Evolutionary conservation across 2,888 invertebrate genomes (phyloP), one percentile per base, ranked within the genome.

Genomic region (Spilarctia lutea): DNA sequence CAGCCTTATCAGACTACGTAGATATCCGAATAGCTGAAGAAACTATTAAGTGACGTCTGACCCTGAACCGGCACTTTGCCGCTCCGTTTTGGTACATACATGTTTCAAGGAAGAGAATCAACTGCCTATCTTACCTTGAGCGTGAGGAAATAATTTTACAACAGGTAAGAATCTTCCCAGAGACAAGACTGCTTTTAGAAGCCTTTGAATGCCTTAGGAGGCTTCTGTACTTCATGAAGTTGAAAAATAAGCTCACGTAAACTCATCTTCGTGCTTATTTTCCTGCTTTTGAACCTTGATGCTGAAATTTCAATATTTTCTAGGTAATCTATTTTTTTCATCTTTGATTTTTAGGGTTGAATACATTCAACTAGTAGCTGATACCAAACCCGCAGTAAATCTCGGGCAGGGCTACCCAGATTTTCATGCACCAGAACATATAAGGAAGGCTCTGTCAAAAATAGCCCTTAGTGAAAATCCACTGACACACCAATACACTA

Each of bases 341-440:
- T 60, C 27, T 60, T 3, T 60, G 2, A 7, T 20, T 63, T 68
- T 39, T 86, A 99, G 99, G 99, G 98, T 98, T 71, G 99, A 99
- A 91, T 99, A 99, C 90, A 98, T 98, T 77, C 97, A 97, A 80
- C 91, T 99, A 73, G 98, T 98, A 1, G 91, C 97, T 68, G 97
- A 99, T 80, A 96, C 98, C 89, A 98, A 99, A 85, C 99, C 99
- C 0, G 90, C 91, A 0, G 93, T 99, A 60, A 99, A 99, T 93
- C 96, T 99, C 39, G 99, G 99, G 0, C 99, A 99, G 96, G 99
- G 99, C 0, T 99, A 99, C 92, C 99, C 99, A 0, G 99, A 99
- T 93, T 99, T 98, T 94, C 97, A 98, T 81, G 97, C 98, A 6
- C 99, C 99, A 0, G 96, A 97, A 67, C 97, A 98, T 95, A 97